Percentiles rank a stretch among this genome's conserved stretches.
These are phyloP conservation scores for Polydesmus complanatus DNA, from an alignment of 2,888 invertebrate species.

Conservation along the genomic window DNA sequence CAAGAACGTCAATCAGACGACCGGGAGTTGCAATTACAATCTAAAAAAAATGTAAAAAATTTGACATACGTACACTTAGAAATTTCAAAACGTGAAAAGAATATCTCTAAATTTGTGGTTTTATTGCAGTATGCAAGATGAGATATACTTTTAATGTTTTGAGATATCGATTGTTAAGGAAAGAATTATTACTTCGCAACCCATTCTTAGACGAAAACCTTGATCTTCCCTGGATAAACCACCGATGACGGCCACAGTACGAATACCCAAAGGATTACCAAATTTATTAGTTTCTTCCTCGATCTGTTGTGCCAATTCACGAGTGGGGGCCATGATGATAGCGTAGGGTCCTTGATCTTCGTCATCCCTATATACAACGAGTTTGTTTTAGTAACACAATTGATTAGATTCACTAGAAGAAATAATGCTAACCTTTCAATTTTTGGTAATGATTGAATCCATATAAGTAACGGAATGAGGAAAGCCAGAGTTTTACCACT, in stretches of 20 bases:
- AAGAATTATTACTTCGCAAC: constrained; percentile 61
- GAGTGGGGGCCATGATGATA: constrained; percentile 96
- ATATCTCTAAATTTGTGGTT: neutral
- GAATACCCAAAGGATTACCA: constrained; percentile 78
- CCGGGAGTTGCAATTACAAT: constrained; percentile 99
- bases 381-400: neutral
- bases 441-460: constrained; percentile 97
- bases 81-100: neutral
- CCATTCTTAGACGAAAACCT: constrained; percentile 87
- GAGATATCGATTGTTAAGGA: neutral
- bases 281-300: constrained; percentile 98
- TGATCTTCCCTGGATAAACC: constrained; percentile 83
- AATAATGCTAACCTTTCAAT: constrained; percentile 50
- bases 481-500: constrained; percentile 98
- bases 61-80: neutral
- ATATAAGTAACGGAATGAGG: constrained; percentile 86
- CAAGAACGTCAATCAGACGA: constrained; percentile 94
- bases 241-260: constrained; percentile 96
- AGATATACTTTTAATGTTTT: neutral
- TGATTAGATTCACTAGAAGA: neutral
- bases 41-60: constrained; percentile 30
- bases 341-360: constrained; percentile 79
- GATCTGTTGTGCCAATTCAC: constrained; percentile 97
- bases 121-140: neutral
- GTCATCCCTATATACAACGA: constrained; percentile 28